Evolutionary conservation across 2,888 invertebrate species (phyloP), one percentile per base, ranked within the genome.

Genomic region (Conistra vaccinii): DNA sequence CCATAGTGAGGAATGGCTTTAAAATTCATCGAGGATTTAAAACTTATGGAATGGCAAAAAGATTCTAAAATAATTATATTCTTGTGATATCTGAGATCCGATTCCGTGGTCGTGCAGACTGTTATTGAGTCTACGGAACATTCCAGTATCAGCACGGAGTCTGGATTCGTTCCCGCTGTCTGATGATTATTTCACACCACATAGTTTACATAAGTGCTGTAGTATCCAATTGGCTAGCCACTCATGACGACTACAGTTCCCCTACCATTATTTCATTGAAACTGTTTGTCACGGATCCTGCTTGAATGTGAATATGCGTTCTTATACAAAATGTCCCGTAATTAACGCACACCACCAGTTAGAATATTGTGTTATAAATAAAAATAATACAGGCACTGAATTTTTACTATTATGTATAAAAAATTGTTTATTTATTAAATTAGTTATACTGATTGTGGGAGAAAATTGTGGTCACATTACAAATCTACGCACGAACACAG

Each of bases 1-100:
- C 83, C 85, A 73, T 90, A 87, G 89, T 91, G 88, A 90, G 84
- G 84, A 91, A 93, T 89, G 89, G 88, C 89, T 90, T 87, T 85
- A 85, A 88, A 93, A 92, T 93, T 91, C 91, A 93, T 92, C 83
- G 90, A 84, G 72, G 69, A 60, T 80, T 67, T 53, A 26, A 23
- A 60, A 72, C 45, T 72, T 78, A 62, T 42, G 26, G 10, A 71
- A 69, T 3, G 14, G 42, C 12, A 23, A 17, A 53, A 20, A 10
- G 9, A 51, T 35, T 20, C 20, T 1, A 20, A 45, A 35, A 12
- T 10, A 4, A 45, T 6, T 23, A n/a, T 0, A 68, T 48, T 35
- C 26, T 35, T 57, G 17, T 55, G 42, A 71, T 61, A 29, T n/a
- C 39, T 23, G 20, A 35, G n/a, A 32, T 32, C 29, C 32, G 4